Base-by-base conservation (phyloP, 2,888 invertebrate genomes). In the Apantesis nais region DNA sequence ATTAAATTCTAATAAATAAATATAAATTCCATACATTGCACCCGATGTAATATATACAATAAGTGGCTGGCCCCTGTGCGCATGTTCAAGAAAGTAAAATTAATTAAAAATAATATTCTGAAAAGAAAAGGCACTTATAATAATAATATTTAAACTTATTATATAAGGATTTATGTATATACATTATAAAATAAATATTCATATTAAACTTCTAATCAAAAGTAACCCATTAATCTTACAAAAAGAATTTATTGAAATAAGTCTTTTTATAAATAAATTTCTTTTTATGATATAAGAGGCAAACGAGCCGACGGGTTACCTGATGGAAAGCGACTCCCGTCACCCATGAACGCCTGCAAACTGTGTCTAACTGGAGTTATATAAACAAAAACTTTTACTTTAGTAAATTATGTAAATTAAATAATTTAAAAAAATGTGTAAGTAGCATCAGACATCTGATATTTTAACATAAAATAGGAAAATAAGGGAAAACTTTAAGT, bases 31-130 rank as follows among this genome's bases (percentile, higher is more conserved):
- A 82, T 92, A 95, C 95, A 93, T 84, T 92, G 89, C n/a, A 95
- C 90, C 72, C 90, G 89, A 82, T 95, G 94, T n/a, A 95, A 87
- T 11, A 94, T 93, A 80, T 94, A 95, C 14, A 95, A 88, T 12
- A 95, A 90, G 29, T 93, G 93, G 66, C 93, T 94, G 19, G 94
- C 88, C 89, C 94, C 95, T 93, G 89, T 52, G 58, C 29, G 86
- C 85, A 71, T 85, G 65, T 48, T n/a, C n/a, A 63, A 73, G 66
- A 67, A 73, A 68, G 68, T 62, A 14, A 63, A 65, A 64, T 41
- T 39, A 14, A 44, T 67, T 39, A 60, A 41, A 58, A 44, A 61
- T 61, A 60, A 44, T 55, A 39, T 7, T 22, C 61, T 55, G 55
- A 29, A 55, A 64, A 34, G 34, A 34, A 25, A 37, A 37, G 14